phyloP scores from a whole-genome alignment of 2,888 invertebrate species.

The Electrophaes corylata region DNA sequence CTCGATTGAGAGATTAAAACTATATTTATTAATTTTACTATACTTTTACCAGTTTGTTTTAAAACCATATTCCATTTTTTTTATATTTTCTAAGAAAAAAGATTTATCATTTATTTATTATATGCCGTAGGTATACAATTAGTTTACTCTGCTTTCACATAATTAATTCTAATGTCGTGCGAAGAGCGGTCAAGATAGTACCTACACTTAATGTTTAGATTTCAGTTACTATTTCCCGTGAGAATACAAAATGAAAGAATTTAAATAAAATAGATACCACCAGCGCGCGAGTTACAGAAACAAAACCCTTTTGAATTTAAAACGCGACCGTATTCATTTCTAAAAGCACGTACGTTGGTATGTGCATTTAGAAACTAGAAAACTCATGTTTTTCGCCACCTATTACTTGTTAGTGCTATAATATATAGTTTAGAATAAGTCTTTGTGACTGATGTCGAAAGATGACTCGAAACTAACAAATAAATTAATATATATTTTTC shows the following conservation, averaged over 20 bases:
- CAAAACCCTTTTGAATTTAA: slow-evolving; percentile 22
- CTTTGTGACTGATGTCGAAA: too few relatives aligned
- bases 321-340: slow-evolving; percentile 14
- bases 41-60: too few relatives aligned
- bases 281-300: slow-evolving; percentile 11
- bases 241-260: slow-evolving; percentile 58
- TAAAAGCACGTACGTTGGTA: not conserved
- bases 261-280: slow-evolving; percentile 40
- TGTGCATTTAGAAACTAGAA: not conserved
- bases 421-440: too few relatives aligned
- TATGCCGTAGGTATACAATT: not conserved
- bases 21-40: too few relatives aligned
- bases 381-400: not conserved
- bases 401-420: not conserved
- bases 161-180: slow-evolving; percentile 63
- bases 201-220: slow-evolving; percentile 70
- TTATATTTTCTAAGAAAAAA: slow-evolving; percentile 11
- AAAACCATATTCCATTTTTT: too few relatives aligned
- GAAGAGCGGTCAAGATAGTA: slow-evolving; percentile 48
- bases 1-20: too few relatives aligned
- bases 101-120: too few relatives aligned
- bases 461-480: too few relatives aligned
- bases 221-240: slow-evolving; percentile 47
- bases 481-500: too few relatives aligned
- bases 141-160: slow-evolving; percentile 27